These are phyloP conservation scores for Listronotus oregonensis DNA, from an alignment of 1,140 invertebrate genomes.

Conservation along the genomic window DNA sequence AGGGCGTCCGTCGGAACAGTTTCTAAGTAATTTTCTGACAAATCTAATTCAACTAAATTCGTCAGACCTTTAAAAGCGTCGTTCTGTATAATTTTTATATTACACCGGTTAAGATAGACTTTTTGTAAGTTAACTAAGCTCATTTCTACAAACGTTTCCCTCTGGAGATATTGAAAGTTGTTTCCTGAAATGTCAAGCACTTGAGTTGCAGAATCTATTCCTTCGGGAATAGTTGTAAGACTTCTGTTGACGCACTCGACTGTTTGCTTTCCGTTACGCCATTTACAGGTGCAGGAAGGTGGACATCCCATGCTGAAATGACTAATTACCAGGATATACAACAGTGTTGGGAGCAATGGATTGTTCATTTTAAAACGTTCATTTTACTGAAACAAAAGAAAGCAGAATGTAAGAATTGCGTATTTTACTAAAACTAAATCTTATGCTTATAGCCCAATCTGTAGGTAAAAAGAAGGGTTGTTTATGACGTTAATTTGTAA, in stretches of 20 bases:
- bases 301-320: slow-evolving; percentile 63
- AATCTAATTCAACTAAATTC: slow-evolving; percentile 86
- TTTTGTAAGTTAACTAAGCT: slow-evolving; percentile 85
- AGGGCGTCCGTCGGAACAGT: slow-evolving; percentile 78
- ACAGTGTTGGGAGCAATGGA: neutral
- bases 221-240: slow-evolving; percentile 73
- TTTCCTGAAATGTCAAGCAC: slow-evolving; percentile 84
- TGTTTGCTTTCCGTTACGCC: slow-evolving; percentile 88
- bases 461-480: too few relatives aligned
- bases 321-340: slow-evolving; percentile 8
- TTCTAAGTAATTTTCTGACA: slow-evolving; percentile 78
- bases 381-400: slow-evolving; percentile 9
- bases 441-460: too few relatives aligned
- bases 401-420: too few relatives aligned
- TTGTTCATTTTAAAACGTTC: slow-evolving; percentile 14
- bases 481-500: too few relatives aligned
- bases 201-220: slow-evolving; percentile 83
- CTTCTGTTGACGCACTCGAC: slow-evolving; percentile 80
- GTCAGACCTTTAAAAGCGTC: slow-evolving; percentile 79
- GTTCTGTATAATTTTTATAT: slow-evolving; percentile 74
- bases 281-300: slow-evolving; percentile 78
- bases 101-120: slow-evolving; percentile 77
- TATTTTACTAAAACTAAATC: too few relatives aligned
- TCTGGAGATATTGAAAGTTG: slow-evolving; percentile 72
- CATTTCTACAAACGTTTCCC: slow-evolving; percentile 75